phyloP scores from a whole-genome alignment of 1,140 invertebrate species.

The Formica exsecta region DNA sequence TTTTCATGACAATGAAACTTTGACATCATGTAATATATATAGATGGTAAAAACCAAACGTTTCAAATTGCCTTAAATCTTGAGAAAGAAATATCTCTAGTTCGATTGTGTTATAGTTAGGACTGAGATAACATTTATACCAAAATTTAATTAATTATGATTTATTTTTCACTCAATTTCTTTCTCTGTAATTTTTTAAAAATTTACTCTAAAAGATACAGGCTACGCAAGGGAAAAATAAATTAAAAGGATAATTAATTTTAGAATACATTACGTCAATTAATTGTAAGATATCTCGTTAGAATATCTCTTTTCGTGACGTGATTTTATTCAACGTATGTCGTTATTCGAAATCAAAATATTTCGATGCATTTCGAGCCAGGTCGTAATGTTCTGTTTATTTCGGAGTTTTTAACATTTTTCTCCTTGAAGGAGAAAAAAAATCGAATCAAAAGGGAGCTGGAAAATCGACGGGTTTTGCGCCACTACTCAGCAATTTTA shows the following conservation, averaged over 20 bases:
- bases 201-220: neutral
- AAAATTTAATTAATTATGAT: neutral
- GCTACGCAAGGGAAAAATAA: neutral
- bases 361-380: slow-evolving; percentile 8
- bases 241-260: neutral
- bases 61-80: neutral
- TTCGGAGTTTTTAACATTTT: slow-evolving; percentile 5
- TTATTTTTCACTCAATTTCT: neutral
- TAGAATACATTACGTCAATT: neutral
- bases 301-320: neutral
- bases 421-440: neutral
- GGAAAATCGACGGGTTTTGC: slow-evolving; percentile 32
- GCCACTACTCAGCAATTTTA: neutral
- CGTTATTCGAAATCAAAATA: neutral
- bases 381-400: slow-evolving; percentile 25
- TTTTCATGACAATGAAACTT: neutral
- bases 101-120: neutral
- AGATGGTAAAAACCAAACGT: neutral
- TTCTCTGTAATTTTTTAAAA: neutral
- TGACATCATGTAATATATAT: neutral
- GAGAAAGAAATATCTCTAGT: neutral
- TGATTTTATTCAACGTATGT: neutral
- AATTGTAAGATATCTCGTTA: no score
- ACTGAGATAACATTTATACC: neutral
- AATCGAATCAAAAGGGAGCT: slow-evolving; percentile 16